Conservation (phyloP, 2,888 invertebrate species). For the Cremastinae sp. region DNA sequence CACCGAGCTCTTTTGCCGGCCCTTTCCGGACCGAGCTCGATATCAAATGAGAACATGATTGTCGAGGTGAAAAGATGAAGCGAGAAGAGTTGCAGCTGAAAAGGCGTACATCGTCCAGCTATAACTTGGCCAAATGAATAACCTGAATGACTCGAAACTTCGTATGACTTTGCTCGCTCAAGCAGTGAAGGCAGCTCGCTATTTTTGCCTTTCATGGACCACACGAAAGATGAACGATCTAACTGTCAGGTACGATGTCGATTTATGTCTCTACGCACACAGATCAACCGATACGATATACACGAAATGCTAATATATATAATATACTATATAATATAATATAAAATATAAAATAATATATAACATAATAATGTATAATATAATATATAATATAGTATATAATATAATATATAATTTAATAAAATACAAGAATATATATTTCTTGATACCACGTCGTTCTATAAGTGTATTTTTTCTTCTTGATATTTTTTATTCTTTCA, state of each 20-base stretch:
- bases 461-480: no score
- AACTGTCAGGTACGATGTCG: constrained; percentile 24
- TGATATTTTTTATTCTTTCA: no score
- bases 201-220: constrained; percentile 59
- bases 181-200: constrained; percentile 45
- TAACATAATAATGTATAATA: no score
- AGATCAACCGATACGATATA: constrained; percentile 11
- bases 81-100: constrained; percentile 30
- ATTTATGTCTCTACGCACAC: not conserved
- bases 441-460: no score
- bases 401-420: no score
- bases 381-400: no score
- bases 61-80: constrained; percentile 26
- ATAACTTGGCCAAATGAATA: constrained; percentile 53
- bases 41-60: constrained; percentile 45
- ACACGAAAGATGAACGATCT: constrained; percentile 54
- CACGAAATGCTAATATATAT: constrained; percentile 37
- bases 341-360: no score
- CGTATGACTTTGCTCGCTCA: constrained; percentile 35
- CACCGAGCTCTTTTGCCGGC: constrained; percentile 6
- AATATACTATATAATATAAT: no score
- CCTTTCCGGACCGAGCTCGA: constrained; percentile 12
- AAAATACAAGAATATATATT: no score
- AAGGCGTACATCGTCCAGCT: constrained; percentile 44
- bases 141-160: constrained; percentile 57